Evolutionary conservation across 2,888 invertebrate species (phyloP), one percentile per base, ranked within the genome.

Genomic region (Spodoptera exigua): DNA sequence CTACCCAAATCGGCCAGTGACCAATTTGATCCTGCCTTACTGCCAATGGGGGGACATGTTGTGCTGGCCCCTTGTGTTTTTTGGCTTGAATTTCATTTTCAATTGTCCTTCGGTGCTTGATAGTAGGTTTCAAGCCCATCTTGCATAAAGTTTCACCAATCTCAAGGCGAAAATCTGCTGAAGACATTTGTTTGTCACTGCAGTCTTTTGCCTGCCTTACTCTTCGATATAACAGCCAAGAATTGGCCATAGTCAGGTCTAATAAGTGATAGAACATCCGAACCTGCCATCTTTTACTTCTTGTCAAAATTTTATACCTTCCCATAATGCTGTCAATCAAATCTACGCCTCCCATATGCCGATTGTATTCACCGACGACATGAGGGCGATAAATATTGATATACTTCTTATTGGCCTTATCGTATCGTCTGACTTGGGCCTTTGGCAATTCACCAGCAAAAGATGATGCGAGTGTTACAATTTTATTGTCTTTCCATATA

Each of bases 401-500:
- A 41, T 63, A 66, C 55, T 46, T 60, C 61, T 79, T 70, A 48
- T 73, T 65, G 52, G 61, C 48, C 58, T 60, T 71, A 57, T 74
- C 66, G 51, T 72, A 79, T 52, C 79, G 62, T 49, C 60, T 63
- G 35, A 80, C 73, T 61, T 64, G 52, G n/a, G 70, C 48, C 58
- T 69, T 72, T 14, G 82, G 75, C 41, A 77, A 37, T 70, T 76
- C 76, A 39, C 78, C 81, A 61, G 58, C 74, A 68, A 80, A 82
- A 56, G 77, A 72, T 27, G 79, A 82, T 39, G 74, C 62, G 14
- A 80, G 70, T 7, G 61, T 79, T 3, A 87, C 84, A 60, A 78
- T 61, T 76, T 85, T 85, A 62, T 86, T 86, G 61, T 84, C 81
- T 59, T 79, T 80, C 83, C 85, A 87, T 18, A 74, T 66, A 35